Conservation (phyloP, 2,113 vertebrate species). For the Alectura lathami region DNA sequence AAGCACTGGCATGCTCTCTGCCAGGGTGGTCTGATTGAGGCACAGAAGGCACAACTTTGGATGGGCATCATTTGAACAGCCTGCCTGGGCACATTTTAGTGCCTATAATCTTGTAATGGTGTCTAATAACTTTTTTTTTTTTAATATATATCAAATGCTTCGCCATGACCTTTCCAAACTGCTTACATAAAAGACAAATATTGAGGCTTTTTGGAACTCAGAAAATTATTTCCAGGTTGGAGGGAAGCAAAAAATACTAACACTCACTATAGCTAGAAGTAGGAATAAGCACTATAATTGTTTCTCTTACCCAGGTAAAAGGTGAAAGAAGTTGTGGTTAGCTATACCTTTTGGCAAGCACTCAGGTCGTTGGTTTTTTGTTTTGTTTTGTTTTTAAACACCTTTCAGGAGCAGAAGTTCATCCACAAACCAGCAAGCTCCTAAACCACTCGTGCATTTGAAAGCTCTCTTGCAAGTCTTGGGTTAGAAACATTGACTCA, state of each 20-base stretch:
- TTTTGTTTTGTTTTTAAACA: background rate
- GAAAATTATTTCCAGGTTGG: background rate
- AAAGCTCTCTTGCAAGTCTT: background rate
- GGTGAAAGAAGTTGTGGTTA: background rate
- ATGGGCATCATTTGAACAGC: background rate
- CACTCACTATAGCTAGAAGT: background rate
- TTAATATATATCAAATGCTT: background rate
- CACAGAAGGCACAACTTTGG: background rate
- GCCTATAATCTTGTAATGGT: background rate
- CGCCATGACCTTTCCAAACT: background rate
- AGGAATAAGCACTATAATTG: background rate
- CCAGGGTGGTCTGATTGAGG: background rate
- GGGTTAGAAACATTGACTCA: conserved; percentile 10
- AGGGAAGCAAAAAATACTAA: background rate
- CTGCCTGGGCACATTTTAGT: background rate
- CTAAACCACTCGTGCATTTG: background rate
- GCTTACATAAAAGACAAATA: background rate
- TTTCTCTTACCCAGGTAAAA: background rate
- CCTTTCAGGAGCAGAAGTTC: background rate
- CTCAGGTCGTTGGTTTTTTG: background rate
- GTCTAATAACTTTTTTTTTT: background rate
- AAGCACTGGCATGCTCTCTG: background rate
- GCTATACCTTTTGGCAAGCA: background rate
- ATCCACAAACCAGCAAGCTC: background rate
- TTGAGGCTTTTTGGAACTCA: background rate